These are phyloP conservation scores for Ridgeia piscesae DNA, from an alignment of 1,140 invertebrate genomes.

Conservation along the genomic window DNA sequence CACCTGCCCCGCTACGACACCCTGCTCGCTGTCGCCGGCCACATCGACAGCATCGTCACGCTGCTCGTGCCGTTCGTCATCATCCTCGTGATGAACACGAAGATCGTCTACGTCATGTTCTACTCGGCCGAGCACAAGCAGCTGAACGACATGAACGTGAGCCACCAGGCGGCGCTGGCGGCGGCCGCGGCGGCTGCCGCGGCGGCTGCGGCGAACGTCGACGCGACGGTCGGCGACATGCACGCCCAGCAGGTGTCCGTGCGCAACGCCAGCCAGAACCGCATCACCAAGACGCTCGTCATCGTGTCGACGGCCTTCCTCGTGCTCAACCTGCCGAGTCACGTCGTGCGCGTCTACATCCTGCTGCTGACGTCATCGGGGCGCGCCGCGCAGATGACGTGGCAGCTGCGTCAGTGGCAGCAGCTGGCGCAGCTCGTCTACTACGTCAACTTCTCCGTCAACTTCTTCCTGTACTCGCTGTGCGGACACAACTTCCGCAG, in stretches of 20 bases:
- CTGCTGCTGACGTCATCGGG: constrained; percentile 38
- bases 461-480: constrained; percentile 77
- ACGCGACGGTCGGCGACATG: not conserved
- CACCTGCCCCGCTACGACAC: constrained; percentile 57
- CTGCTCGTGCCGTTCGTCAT: constrained; percentile 62
- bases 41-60: constrained; percentile 64
- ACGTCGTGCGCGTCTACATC: constrained; percentile 52
- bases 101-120: constrained; percentile 57
- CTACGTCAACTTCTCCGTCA: constrained; percentile 79
- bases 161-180: not conserved
- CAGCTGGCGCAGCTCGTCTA: constrained; percentile 65
- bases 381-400: constrained; percentile 22
- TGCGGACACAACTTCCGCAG: constrained; percentile 40
- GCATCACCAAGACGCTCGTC: constrained; percentile 79
- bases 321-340: constrained; percentile 72
- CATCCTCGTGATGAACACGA: constrained; percentile 65
- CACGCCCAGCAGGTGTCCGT: not conserved
- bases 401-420: constrained; percentile 55
- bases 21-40: constrained; percentile 61
- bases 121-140: not conserved
- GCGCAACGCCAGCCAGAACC: constrained; percentile 62
- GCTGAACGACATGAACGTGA: constrained; percentile 1
- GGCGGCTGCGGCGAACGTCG: not conserved
- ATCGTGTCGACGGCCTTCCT: constrained; percentile 79
- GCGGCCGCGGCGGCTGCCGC: not conserved